A percentile compares a stretch with the other conserved stretches of the same genome.
phyloP scores from a whole-genome alignment of 2,888 invertebrate species.

The Drosophila atripex region DNA sequence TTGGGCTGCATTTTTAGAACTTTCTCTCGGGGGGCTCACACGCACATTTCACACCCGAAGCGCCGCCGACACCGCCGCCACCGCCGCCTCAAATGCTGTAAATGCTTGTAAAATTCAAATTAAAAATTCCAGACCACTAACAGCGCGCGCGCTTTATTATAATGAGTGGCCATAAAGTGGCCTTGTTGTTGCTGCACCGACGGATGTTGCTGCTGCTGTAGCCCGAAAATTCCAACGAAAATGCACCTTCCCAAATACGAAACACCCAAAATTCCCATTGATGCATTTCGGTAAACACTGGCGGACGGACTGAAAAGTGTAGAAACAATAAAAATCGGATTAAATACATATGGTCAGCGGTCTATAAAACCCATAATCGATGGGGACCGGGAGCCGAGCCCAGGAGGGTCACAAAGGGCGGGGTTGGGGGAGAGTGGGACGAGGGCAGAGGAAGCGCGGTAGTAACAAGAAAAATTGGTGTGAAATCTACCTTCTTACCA shows the following conservation, averaged over 20 bases:
- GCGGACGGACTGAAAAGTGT: slow-evolving; percentile 53
- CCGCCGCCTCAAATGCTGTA: slow-evolving; percentile 17
- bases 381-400: slow-evolving; percentile 65
- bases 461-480: slow-evolving; percentile 78
- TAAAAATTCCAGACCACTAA: slow-evolving; percentile 71
- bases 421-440: background rate
- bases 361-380: slow-evolving; percentile 75
- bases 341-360: slow-evolving; percentile 72
- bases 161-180: slow-evolving; percentile 80
- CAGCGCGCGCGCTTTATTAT: slow-evolving; percentile 80
- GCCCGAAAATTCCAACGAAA: slow-evolving; percentile 75
- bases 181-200: slow-evolving; percentile 49
- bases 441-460: slow-evolving; percentile 54
- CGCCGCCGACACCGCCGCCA: slow-evolving; percentile 47
- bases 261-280: slow-evolving; percentile 59
- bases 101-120: slow-evolving; percentile 74
- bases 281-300: slow-evolving; percentile 58
- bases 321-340: slow-evolving; percentile 80
- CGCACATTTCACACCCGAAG: slow-evolving; percentile 69
- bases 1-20: slow-evolving; percentile 46
- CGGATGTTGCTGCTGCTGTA: slow-evolving; percentile 49
- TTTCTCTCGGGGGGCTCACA: slow-evolving; percentile 48
- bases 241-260: slow-evolving; percentile 62
- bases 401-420: slow-evolving; percentile 45
- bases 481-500: slow-evolving; percentile 66